Evolutionary conservation across 2,797 vertebrate species (phyloP), one percentile per base, ranked within the genome.

Genomic region (Helarctos malayanus): DNA sequence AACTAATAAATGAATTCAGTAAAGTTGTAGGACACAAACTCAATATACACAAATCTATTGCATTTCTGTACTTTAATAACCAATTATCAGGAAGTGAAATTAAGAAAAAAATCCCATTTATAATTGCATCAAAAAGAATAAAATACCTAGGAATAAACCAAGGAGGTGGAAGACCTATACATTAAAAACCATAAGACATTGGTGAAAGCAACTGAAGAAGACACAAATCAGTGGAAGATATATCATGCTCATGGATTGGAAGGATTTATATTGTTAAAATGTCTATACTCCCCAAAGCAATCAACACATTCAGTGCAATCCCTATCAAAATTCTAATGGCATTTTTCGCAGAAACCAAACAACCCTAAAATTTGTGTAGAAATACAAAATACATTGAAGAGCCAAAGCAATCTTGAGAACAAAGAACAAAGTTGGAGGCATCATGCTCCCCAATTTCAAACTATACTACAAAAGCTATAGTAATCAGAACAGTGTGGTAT

Each of bases 231-330:
- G 19, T 4, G 45, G 27, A 75, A 47, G 41, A 18, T 29, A 35
- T 10, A 49, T 15, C 45, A 23, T 78, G 56, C 15, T 89, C 45
- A 21, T 9, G 11, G 23, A 29, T 61, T 63, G 6, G 71, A 45
- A 68, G 76, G 54, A 25, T 91, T 80, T 56, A 56, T 63, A n/a
- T 47, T 63, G 27, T 54, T 79, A 89, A 79, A 65, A 89, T 65
- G 59, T 3, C 16, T n/a, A 11, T 59, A 25, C 12, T 32, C 41
- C 35, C 38, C 52, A 45, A 32, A 73, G 38, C 13, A 57, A 9
- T 73, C 0, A 0, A 10, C 4, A 73, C 11, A 71, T 5, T 23
- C 38, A n/a, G 0, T 73, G 18, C 27, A 45, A 10, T 76, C 32
- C 25, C 21, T 35, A 4, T 63, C 41, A 47, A 78, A 63, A 76